These are phyloP conservation scores for Epizoanthus scotinus DNA, from an alignment of 92 coral and sea anemone genomes.

Conservation along the genomic window DNA sequence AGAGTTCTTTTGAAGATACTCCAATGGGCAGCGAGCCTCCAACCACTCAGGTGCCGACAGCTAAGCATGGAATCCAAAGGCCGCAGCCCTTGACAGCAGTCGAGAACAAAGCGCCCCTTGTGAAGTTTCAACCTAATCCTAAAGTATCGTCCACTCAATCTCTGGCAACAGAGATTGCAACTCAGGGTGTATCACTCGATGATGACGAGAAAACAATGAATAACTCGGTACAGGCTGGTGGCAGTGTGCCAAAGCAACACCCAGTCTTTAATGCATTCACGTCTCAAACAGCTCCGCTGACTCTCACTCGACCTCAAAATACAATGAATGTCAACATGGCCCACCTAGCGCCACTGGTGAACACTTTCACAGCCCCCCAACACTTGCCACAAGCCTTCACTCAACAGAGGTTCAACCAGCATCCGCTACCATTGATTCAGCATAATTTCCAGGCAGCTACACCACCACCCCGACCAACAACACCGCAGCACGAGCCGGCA, in stretches of 20 bases:
- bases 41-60: not conserved
- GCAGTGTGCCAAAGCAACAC: not conserved
- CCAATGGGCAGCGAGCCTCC: not conserved
- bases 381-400: not conserved
- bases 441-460: slow-evolving; percentile 9
- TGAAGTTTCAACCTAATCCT: not conserved
- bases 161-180: slow-evolving; percentile 29
- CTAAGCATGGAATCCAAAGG: slow-evolving; percentile 17
- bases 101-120: not conserved
- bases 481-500: not conserved
- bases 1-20: not conserved
- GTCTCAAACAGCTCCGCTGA: slow-evolving; percentile 6
- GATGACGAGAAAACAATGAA: not conserved
- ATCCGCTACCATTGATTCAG: not conserved
- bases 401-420: slow-evolving; percentile 19
- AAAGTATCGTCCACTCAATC: slow-evolving; percentile 25
- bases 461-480: not conserved
- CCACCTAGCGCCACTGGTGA: not conserved
- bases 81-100: not conserved
- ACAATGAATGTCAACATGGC: not conserved
- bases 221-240: not conserved
- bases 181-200: slow-evolving; percentile 4
- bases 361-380: not conserved
- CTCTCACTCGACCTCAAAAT: not conserved
- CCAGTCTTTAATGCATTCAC: not conserved